Evolutionary conservation across 1,140 invertebrate species (phyloP).

Genomic region (Laupala kohalensis): DNA sequence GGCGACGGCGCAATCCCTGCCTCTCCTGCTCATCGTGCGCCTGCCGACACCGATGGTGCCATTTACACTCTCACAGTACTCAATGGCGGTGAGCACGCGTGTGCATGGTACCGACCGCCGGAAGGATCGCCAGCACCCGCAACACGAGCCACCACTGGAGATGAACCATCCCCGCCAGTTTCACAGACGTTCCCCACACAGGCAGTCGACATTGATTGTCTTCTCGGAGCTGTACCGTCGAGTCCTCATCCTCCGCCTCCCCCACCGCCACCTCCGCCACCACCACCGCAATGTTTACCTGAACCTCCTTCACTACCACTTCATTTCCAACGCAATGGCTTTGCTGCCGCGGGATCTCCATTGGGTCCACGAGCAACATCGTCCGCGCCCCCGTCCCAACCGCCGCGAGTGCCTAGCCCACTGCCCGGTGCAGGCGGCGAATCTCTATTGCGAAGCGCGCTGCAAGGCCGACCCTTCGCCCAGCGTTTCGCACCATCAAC

Average conservation of each 20-base stretch:
- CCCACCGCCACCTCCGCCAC: constrained; percentile 18
- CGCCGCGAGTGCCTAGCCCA: constrained; percentile 21
- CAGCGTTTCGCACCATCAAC: constrained; percentile 20
- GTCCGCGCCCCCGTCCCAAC: constrained; percentile 27
- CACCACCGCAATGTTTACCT: too few species aligned
- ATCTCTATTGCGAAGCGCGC: constrained; percentile 61
- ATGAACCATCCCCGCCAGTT: constrained; percentile 28
- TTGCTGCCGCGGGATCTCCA: too few species aligned
- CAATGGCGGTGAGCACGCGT: constrained; percentile 31
- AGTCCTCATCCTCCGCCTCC: constrained; percentile 33
- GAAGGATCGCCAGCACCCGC: constrained; percentile 14
- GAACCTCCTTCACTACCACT: constrained; percentile 23
- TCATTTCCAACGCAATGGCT: constrained; percentile 20
- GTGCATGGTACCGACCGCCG: constrained; percentile 13
- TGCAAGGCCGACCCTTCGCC: constrained; percentile 43
- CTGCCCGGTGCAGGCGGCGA: constrained; percentile 26
- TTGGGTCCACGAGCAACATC: constrained; percentile 19
- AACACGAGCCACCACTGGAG: constrained; percentile 34
- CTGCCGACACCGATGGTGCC: constrained; percentile 39
- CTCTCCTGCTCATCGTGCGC: constrained; percentile 1
- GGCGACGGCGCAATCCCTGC: constrained; percentile 1
- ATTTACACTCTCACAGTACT: constrained; percentile 41
- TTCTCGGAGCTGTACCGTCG: constrained; percentile 27
- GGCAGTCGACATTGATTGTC: not conserved
- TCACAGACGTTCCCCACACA: too few species aligned